Evolutionary conservation across 2,113 vertebrate genomes (phyloP), one percentile per base, ranked within the genome.

Genomic region (Stercorarius parasiticus): DNA sequence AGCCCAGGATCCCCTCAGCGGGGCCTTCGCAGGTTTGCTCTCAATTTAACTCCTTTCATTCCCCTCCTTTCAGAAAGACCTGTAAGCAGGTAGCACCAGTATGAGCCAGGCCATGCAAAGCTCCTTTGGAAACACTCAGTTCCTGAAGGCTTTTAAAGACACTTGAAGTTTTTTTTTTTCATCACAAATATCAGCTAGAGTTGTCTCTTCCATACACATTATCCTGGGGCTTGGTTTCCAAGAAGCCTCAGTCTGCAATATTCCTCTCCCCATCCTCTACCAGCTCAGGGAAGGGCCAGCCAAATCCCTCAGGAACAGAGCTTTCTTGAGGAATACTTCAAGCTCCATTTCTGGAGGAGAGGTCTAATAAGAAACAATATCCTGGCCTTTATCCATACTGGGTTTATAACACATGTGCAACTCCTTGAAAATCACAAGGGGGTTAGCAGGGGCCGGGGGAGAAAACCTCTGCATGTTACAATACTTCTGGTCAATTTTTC

Each of bases 61-160:
- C 78, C 30, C 10, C 22, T 66, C 40, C 32, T 69, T 67, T 17
- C 81, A 49, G 10, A 62, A 30, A 13, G 17, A 9, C 26, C 21
- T 10, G 9, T 19, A 10, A 80, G 40, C 55, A 47, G n/a, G 26
- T 26, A 42, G 20, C 52, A 65, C 20, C 23, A 4, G 16, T 3
- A 32, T 0, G 0, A 47, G 8, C 21, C 2, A 13, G 3, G 30
- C 27, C 15, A 10, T 0, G 0, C 17, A 10, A 10, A 59, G 27
- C 12, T n/a, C 42, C 43, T 80, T 47, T 19, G 23, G 26, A 67
- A 94, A 62, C 2, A 4, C 4, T 62, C 25, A 0, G 20, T 16
- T 65, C 69, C 36, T 38, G 26, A 70, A 52, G 5, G 23, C 40
- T 53, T 71, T 53, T 67, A 11, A 45, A 58, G 16, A 34, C 15